Evolutionary conservation across 2,888 invertebrate species (phyloP).

Genomic region (Pristionchus exspectatus): DNA sequence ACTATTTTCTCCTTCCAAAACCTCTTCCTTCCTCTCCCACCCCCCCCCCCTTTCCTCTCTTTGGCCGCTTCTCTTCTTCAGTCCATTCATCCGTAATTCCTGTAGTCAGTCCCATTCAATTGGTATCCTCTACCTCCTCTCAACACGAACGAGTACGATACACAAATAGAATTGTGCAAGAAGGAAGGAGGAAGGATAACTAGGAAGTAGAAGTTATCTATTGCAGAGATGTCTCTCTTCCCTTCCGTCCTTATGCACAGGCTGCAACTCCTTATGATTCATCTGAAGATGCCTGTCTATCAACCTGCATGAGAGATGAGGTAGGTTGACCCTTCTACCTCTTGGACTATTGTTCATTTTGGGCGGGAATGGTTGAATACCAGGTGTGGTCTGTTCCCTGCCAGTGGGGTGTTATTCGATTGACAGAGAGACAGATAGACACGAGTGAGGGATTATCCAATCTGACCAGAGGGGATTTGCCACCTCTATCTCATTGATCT

Average conservation of each 20-base stretch:
- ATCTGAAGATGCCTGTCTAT: conserved; percentile 76
- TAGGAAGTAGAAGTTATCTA: neutral
- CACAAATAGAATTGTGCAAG: neutral
- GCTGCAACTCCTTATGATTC: conserved; percentile 73
- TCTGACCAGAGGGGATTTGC: neutral
- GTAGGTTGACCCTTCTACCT: neutral
- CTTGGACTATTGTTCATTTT: neutral
- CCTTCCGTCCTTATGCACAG: conserved; percentile 73
- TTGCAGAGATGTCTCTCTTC: conserved; percentile 70
- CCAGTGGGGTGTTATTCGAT: neutral
- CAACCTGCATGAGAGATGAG: conserved; percentile 72
- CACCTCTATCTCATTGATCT: neutral
- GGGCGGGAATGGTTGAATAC: neutral
- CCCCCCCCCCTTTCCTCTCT: neutral
- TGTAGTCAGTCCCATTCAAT: conserved; percentile 21
- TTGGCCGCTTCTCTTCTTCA: conserved; percentile 9
- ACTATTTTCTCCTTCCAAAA: neutral
- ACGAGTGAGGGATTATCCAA: conserved; percentile 9
- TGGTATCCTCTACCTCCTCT: neutral
- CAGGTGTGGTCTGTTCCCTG: neutral
- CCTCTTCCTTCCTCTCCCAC: neutral
- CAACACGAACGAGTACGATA: neutral
- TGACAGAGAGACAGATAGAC: neutral
- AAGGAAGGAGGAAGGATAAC: neutral
- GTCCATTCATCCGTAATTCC: conserved; percentile 43